Evolutionary conservation across 2,113 vertebrate species (phyloP).

Genomic region (Scophthalmus maximus): DNA sequence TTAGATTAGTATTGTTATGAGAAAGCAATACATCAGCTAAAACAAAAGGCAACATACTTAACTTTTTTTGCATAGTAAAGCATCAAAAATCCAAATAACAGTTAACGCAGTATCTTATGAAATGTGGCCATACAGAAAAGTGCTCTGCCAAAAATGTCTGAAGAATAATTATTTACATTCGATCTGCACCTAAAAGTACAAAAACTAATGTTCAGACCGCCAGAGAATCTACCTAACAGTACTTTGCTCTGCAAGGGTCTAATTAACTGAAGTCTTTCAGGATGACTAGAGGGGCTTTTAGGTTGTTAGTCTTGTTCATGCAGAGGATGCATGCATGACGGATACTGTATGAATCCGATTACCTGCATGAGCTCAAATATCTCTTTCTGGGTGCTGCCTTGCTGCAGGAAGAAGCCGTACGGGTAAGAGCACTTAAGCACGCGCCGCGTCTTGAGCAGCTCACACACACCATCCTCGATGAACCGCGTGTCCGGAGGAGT

Average conservation of each 20-base stretch:
- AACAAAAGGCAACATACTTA: too few species aligned
- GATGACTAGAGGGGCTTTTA: neutral
- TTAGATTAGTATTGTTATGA: too few species aligned
- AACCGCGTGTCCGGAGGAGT: conserved; percentile 95
- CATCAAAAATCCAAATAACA: too few species aligned
- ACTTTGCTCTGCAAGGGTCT: neutral
- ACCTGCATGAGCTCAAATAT: conserved; percentile 99
- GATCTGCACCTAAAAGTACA: neutral
- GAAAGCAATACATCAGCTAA: too few species aligned
- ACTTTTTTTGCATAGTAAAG: too few species aligned
- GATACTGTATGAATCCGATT: conserved; percentile 27
- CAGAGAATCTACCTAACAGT: neutral
- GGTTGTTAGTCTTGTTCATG: neutral
- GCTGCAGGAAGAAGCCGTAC: conserved; percentile 98
- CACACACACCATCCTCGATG: conserved; percentile 97
- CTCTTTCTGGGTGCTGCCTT: conserved; percentile 99
- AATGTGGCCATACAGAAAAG: too few species aligned
- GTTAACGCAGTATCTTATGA: too few species aligned
- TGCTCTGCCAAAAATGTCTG: too few species aligned
- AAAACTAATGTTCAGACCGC: too few species aligned
- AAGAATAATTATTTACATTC: too few species aligned
- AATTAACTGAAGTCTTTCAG: neutral
- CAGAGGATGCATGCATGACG: neutral
- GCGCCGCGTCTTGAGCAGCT: conserved; percentile 96
- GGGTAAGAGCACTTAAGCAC: conserved; percentile 99